phyloP scores from a whole-genome alignment of 2,888 invertebrate genomes.

The Dasypogon diadema region DNA sequence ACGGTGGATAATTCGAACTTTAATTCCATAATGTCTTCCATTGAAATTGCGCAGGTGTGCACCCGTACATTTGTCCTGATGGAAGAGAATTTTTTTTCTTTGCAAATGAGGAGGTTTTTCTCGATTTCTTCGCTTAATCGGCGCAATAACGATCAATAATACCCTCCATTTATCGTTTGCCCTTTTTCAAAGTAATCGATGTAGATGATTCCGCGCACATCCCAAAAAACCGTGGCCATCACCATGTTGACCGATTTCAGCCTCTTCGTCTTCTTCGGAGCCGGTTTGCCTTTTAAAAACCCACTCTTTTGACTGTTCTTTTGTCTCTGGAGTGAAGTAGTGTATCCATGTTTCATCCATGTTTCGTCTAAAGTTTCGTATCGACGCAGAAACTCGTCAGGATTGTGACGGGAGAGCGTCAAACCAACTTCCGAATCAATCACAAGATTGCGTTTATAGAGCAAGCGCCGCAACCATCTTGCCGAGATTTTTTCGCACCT shows the following conservation, averaged over 20 bases:
- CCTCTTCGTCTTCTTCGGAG: not conserved
- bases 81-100: constrained; percentile 7
- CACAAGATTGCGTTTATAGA: not conserved
- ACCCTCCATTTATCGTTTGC: not conserved
- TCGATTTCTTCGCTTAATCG: not conserved
- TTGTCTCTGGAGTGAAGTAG: not conserved
- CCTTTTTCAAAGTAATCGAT: constrained; percentile 8
- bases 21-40: not conserved
- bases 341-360: constrained; percentile 7
- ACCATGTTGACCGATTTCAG: not conserved
- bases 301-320: not conserved
- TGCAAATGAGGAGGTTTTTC: not conserved
- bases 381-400: not conserved
- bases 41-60: not conserved
- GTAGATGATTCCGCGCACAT: not conserved
- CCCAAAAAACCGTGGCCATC: not conserved
- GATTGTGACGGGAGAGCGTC: too few species aligned
- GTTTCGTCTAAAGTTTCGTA: constrained; percentile 6
- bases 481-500: too few species aligned
- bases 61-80: not conserved
- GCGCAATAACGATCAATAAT: not conserved
- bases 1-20: not conserved
- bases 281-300: fast-evolving
- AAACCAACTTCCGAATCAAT: not conserved
- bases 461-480: too few species aligned